phyloP scores from a whole-genome alignment of 2,888 invertebrate genomes.

The Electrophaes corylata region DNA sequence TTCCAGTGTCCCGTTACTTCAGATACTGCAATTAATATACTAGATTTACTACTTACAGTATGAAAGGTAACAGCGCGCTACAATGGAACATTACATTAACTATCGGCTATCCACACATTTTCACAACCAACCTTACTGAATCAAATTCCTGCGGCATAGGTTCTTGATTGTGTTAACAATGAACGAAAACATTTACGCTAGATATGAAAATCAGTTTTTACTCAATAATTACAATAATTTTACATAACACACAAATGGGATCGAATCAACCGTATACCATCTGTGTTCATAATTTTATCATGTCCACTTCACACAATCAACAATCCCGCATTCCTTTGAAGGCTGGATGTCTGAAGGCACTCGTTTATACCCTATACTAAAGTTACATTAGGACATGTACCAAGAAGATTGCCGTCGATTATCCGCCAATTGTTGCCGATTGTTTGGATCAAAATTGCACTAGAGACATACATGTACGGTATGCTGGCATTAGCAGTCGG shows the following conservation, averaged over 20 bases:
- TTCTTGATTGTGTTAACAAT: slow-evolving; percentile 51
- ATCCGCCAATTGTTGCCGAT: not conserved
- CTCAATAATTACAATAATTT: slow-evolving; percentile 34
- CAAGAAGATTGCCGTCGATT: not conserved
- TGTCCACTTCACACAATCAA: slow-evolving; percentile 69
- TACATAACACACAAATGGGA: slow-evolving; percentile 40
- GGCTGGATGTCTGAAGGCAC: slow-evolving; percentile 83
- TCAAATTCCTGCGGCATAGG: slow-evolving; percentile 46
- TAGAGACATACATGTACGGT: not conserved
- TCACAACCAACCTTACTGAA: slow-evolving; percentile 50
- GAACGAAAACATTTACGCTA: slow-evolving; percentile 37
- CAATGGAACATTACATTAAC: slow-evolving; percentile 47
- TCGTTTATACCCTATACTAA: slow-evolving; percentile 77
- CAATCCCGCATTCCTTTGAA: slow-evolving; percentile 75
- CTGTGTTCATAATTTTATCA: slow-evolving; percentile 54
- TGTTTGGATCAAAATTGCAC: not conserved
- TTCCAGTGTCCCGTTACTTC: slow-evolving; percentile 5
- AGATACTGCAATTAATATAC: slow-evolving; percentile 2
- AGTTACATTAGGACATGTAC: slow-evolving; percentile 43
- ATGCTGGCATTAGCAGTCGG: not conserved
- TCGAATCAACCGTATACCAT: slow-evolving; percentile 48
- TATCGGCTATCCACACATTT: slow-evolving; percentile 54
- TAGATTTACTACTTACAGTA: not conserved
- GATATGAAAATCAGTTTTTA: slow-evolving; percentile 35
- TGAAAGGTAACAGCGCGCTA: slow-evolving; percentile 32